These are phyloP conservation scores for Amniataba percoides DNA, from an alignment of 2,797 vertebrate species.

Conservation along the genomic window DNA sequence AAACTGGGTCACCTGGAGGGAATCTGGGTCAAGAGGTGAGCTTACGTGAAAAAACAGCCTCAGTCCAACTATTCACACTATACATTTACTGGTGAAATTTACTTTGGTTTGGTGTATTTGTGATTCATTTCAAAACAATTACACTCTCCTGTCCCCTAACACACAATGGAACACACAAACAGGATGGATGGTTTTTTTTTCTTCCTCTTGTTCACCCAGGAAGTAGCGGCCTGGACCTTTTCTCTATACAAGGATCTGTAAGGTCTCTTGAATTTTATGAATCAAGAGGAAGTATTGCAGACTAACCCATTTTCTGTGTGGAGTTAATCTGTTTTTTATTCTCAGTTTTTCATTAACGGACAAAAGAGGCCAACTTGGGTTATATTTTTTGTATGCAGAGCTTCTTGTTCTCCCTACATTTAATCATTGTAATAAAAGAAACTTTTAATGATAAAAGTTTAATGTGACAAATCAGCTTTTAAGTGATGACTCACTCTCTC, in stretches of 20 bases:
- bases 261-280: slow-evolving; percentile 23
- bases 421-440: neutral
- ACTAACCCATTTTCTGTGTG: slow-evolving; percentile 9
- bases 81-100: neutral
- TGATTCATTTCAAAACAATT: neutral
- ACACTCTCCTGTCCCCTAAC: neutral
- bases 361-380: neutral
- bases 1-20: slow-evolving; percentile 8
- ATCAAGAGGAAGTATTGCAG: neutral
- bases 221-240: neutral
- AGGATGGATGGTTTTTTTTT: neutral
- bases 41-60: neutral
- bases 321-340: neutral
- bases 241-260: neutral
- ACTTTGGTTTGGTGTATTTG: neutral
- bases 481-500: no score
- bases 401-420: neutral
- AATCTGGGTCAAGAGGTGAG: slow-evolving; percentile 16
- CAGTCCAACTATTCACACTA: neutral
- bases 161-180: neutral
- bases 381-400: neutral
- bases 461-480: no score
- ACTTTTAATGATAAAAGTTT: no score
- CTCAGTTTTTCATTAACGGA: neutral
- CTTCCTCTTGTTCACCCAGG: neutral